Evolutionary conservation across 2,113 vertebrate genomes (phyloP).

Genomic region (Nycticryphes semicollaris): DNA sequence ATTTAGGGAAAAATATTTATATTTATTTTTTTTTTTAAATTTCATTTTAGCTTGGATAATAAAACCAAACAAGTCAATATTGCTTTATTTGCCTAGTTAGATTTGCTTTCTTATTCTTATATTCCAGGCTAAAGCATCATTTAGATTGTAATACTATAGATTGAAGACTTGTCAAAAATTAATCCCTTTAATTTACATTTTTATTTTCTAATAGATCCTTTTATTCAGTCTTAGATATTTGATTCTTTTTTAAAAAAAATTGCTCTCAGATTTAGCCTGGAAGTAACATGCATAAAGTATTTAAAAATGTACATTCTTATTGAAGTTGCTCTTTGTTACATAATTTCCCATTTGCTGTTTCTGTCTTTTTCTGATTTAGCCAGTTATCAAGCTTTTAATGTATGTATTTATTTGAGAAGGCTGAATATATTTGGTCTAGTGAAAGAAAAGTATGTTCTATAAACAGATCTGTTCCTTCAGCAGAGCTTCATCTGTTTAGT

Average conservation of each 20-base stretch:
- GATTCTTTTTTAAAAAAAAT: neutral
- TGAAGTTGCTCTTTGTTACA: neutral
- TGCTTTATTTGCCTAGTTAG: neutral
- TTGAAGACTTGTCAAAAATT: neutral
- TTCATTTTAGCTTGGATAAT: neutral
- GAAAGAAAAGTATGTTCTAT: conserved; percentile 49
- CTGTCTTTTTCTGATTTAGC: neutral
- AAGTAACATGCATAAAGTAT: neutral
- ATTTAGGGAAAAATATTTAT: neutral
- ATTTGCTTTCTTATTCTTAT: neutral
- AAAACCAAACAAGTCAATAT: neutral
- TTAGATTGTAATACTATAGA: neutral
- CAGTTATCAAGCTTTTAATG: neutral
- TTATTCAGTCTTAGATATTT: neutral
- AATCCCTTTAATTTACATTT: neutral
- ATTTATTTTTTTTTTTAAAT: neutral
- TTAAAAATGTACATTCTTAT: neutral
- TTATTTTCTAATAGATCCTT: neutral
- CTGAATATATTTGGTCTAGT: conserved; percentile 57
- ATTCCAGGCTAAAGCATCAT: neutral
- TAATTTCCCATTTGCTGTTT: conserved; percentile 5
- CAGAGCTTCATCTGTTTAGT: conserved; percentile 45
- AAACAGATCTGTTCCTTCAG: conserved; percentile 53
- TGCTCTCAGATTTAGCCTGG: neutral
- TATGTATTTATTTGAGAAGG: conserved; percentile 28